Evolutionary conservation across 1,140 invertebrate species (phyloP).

Genomic region (Temnothorax curvispinosus): DNA sequence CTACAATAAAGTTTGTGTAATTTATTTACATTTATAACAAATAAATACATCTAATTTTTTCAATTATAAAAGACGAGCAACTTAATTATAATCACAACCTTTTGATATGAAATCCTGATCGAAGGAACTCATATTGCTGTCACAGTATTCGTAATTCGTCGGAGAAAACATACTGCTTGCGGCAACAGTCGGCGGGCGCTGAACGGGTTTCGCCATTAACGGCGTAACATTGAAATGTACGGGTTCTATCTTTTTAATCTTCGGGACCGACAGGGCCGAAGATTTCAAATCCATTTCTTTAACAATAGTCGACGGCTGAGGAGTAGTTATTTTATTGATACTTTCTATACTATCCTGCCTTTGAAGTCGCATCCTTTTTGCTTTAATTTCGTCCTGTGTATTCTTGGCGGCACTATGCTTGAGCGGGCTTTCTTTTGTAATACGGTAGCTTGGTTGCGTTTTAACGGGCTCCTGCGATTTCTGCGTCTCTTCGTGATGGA

Average conservation of each 20-base stretch:
- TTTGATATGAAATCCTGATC: constrained; percentile 15
- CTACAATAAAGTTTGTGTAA: constrained; percentile 5
- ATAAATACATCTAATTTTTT: constrained; percentile 1
- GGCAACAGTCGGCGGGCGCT: not conserved
- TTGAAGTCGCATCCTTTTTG: constrained; percentile 34
- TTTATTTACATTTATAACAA: not conserved
- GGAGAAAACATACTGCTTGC: constrained; percentile 35
- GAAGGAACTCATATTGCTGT: constrained; percentile 46
- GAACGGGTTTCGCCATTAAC: not conserved
- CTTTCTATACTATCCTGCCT: not conserved
- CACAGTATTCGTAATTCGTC: constrained; percentile 30
- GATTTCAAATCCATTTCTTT: not conserved
- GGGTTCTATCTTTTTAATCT: constrained; percentile 42
- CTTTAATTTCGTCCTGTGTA: constrained; percentile 44
- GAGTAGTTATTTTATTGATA: not conserved
- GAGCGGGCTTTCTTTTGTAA: constrained; percentile 11
- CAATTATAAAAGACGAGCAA: not conserved
- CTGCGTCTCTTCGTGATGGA: not conserved
- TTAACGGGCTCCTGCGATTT: not conserved
- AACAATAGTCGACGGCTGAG: not conserved
- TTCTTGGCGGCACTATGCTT: constrained; percentile 17
- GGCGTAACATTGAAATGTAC: constrained; percentile 27
- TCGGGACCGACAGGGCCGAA: not conserved
- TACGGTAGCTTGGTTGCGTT: constrained; percentile 8
- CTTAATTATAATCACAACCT: constrained; percentile 28